Base-by-base conservation (phyloP, 2,888 invertebrate species). In the Ecliptopera silaceata region DNA sequence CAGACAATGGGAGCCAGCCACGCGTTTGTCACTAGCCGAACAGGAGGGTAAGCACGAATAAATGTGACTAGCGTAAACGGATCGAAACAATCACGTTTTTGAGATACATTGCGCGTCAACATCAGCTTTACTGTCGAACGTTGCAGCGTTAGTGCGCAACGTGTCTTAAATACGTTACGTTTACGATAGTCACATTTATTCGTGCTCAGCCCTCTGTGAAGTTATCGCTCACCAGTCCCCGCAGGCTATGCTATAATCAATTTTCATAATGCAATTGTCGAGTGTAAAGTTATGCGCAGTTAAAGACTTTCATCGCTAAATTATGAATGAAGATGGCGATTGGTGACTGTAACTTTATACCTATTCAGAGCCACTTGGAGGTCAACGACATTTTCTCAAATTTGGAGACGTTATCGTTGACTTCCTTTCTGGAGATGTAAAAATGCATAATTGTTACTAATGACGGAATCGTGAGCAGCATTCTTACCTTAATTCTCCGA, bases 401-500 rank as follows among this genome's bases (percentile, higher is more conserved):
- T 26, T 63, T 69, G 64, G 66, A 57, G 68, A 76, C 77, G 71
- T 82, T 86, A 84, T 84, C 81, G 75, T 65, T 65, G 69, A 80
- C 79, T 81, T 84, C 82, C 82, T 81, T 83, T 80, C 79, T 80
- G 72, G 75, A 77, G 72, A 75, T 65, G 75, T 70, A 77, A 85
- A 83, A 85, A 84, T 82, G 79, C 78, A 82, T 79, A 87, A 80
- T 79, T 83, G 77, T 68, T 74, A 75, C 82, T 89, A 88, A 90
- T 88, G 89, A 83, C 84, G 72, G 78, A 89, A 79, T 88, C 89
- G 89, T 90, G 89, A 75, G 68, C 77, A 67, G 77, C 75, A 74
- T 80, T 76, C 75, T 43, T 75, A 76, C 78, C 79, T 77, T 73
- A 75, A 71, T 72, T 68, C 64, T 57, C 60, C 56, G 88, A 88